Base-by-base conservation (phyloP, 2,797 vertebrate genomes). In the Ataeniobius toweri region DNA sequence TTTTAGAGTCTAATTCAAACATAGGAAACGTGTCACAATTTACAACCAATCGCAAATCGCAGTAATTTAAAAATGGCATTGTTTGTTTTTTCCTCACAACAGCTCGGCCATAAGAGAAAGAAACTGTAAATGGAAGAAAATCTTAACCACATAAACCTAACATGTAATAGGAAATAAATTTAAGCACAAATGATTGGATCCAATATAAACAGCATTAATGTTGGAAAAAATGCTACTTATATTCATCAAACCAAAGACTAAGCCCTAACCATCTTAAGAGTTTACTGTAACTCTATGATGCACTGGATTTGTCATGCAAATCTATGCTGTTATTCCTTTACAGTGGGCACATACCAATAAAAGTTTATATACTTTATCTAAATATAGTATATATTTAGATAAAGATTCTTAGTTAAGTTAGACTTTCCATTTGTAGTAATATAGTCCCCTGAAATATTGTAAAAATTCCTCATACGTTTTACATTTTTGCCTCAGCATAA, bases 201-300 rank as follows among this genome's bases (percentile, higher is more conserved):
- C 26, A 28, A 67, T 20, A 46, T 61, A 24, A 44, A n/a, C 73
- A 69, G 16, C 72, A 48, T 41, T 72, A 20, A 67, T 70, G 56
- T 26, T 81, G 55, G 22, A 81, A 68, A 77, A 70, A 80, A 68
- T 39, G 12, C 9, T 46, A 53, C 36, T 6, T 46, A 46, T 39
- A 56, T 16, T 71, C 26, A 56, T 75, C 1, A 7, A 39, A 79
- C 16, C 73, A 46, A 58, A 74, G 75, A 46, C 9, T 18, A 56
- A 89, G 79, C 74, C 85, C 72, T 86, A 82, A 14, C 58, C 26
- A 46, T 81, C 13, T 73, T 39, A 46, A 68, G 41, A 59, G 28
- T 70, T 72, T 82, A 44, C 61, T 86, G 73, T 55, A 70, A 72
- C 53, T 69, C 13, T 48, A 16, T 67, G 77, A 80, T 75, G 46